Evolutionary conservation across 1,140 invertebrate species (phyloP).

Genomic region (Pantala flavescens): DNA sequence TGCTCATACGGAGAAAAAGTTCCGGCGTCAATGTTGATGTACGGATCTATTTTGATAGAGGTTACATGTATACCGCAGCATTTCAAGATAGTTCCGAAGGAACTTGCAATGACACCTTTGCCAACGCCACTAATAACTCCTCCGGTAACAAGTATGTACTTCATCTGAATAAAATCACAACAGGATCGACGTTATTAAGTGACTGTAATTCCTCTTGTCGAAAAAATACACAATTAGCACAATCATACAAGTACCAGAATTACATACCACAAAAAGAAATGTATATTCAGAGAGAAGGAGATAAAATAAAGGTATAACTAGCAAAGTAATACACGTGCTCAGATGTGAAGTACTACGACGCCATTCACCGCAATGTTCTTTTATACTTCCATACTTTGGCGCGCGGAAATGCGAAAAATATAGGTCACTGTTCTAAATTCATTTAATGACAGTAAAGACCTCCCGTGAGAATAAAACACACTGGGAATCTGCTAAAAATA

Average conservation of each 20-base stretch:
- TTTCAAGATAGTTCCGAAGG: constrained; percentile 89
- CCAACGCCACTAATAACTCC: constrained; percentile 97
- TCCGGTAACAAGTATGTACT: constrained; percentile 95
- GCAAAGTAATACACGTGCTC: not conserved
- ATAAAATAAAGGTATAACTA: not conserved
- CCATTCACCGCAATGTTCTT: not conserved
- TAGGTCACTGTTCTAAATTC: too few species aligned
- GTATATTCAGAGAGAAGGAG: not conserved
- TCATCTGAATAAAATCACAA: constrained; percentile 46
- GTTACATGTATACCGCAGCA: constrained; percentile 86
- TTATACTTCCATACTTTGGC: not conserved
- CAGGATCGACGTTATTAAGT: not conserved
- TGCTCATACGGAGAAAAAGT: constrained; percentile 98
- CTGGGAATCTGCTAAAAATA: too few species aligned
- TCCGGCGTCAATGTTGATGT: constrained; percentile 97
- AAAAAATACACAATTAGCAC: not conserved
- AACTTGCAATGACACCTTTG: constrained; percentile 94
- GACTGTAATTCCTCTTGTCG: not conserved
- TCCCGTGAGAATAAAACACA: too few species aligned
- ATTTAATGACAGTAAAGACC: too few species aligned
- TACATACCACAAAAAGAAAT: not conserved
- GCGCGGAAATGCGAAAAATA: not conserved
- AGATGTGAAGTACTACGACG: not conserved
- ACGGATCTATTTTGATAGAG: constrained; percentile 98
- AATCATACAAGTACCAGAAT: not conserved